phyloP scores from a whole-genome alignment of 2,113 vertebrate genomes.

The Sterna hirundo region DNA sequence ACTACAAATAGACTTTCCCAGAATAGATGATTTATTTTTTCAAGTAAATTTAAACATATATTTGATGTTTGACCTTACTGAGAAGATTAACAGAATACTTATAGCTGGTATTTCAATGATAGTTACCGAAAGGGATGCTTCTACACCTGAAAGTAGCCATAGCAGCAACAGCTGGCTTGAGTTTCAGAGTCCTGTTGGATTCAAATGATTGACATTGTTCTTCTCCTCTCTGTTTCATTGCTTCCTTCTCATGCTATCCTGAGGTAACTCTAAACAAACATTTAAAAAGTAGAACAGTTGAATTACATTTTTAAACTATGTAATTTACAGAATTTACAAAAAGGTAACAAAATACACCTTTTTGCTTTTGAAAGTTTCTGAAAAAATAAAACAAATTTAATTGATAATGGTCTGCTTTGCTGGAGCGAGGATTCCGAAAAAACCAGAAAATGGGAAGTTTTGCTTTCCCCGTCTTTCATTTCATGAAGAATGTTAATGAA shows the following conservation, averaged over 20 bases:
- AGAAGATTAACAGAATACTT: neutral
- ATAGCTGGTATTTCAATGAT: neutral
- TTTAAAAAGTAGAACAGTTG: neutral
- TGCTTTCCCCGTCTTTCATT: neutral
- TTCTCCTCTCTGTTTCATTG: neutral
- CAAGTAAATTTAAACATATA: neutral
- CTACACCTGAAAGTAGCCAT: neutral
- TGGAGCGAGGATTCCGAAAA: neutral
- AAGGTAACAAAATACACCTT: neutral
- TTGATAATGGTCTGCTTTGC: neutral
- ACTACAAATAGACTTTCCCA: neutral
- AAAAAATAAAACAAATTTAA: neutral
- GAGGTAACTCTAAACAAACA: neutral
- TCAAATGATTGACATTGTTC: neutral
- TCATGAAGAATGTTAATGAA: neutral
- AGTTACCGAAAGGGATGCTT: neutral
- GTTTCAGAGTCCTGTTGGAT: neutral
- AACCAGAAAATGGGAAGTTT: neutral
- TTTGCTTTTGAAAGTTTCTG: neutral
- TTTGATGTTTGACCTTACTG: neutral
- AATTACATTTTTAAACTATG: neutral
- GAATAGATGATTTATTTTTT: neutral
- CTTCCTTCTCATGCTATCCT: neutral
- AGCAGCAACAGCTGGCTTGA: neutral
- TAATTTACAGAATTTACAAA: neutral